Base-by-base conservation (phyloP, 2,113 vertebrate species). In the Ceyx cyanopectus region DNA sequence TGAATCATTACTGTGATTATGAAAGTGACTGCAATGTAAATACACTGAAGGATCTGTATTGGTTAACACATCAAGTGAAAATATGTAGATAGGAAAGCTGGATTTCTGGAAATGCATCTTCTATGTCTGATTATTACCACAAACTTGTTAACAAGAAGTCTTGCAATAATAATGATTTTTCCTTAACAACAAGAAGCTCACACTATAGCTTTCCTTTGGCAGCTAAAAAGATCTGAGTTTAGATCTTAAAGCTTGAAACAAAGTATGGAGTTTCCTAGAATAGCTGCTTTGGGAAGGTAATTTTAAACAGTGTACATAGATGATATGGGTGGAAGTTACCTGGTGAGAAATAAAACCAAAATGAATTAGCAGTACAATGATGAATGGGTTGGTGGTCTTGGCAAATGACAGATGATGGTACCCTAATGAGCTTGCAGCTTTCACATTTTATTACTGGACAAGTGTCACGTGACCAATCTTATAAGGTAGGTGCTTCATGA, bases 141-240 rank as follows among this genome's bases (percentile, higher is more conserved):
- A 94, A 91, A 95, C 56, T 58, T 87, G 81, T 93, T 94, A 84
- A 86, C 51, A 56, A 27, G 48, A 93, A 91, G 51, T 65, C 29
- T n/a, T 76, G 50, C 29, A 48, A 43, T 41, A 41, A 30, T 58
- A 58, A 81, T 67, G 37, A 27, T 61, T 76, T 91, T 78, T 67
- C 37, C 73, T 81, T 34, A 22, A 43, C 12, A 60, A 54, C 37
- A 61, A n/a, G 80, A 81, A 16, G 5, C 22, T 66, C 8, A 4
- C 24, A 62, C 63, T 86, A 56, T 93, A 65, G 30, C 77, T 92
- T 94, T 83, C 51, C 51, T 91, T 67, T 43, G 45, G 41, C 72
- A 79, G 56, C 40, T 81, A 43, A 87, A 83, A 93, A 85, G 58
- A 60, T 89, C 73, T 89, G 65, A 20, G 37, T 90, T 85, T 8